Evolutionary conservation across 1,140 invertebrate genomes (phyloP).

Genomic region (Meloidogyne hapla): DNA sequence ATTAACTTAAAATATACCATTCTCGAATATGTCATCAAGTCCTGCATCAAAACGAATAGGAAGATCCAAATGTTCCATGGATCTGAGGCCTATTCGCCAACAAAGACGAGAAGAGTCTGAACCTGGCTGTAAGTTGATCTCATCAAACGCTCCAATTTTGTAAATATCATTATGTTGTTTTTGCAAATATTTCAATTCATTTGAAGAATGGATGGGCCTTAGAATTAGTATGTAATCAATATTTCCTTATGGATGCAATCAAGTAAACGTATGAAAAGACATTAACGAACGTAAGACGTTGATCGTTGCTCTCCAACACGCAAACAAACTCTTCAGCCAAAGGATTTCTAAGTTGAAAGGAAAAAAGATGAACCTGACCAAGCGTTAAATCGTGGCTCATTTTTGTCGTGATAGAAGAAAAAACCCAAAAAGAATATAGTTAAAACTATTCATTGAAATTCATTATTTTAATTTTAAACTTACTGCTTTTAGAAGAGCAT

Average conservation of each 20-base stretch:
- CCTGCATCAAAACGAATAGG: slow-evolving; percentile 6
- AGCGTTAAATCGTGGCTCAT: slow-evolving; percentile 21
- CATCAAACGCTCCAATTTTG: slow-evolving; percentile 27
- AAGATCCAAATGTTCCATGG: background rate
- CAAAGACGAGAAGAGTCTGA: background rate
- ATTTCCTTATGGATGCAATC: background rate
- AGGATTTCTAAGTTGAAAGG: slow-evolving; percentile 41
- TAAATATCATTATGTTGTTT: background rate
- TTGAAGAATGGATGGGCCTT: background rate
- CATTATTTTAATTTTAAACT: background rate
- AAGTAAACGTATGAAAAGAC: too few species aligned
- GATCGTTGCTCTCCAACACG: slow-evolving; percentile 43
- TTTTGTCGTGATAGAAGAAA: slow-evolving; percentile 34
- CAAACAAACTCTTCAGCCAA: slow-evolving; percentile 48
- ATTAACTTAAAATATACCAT: background rate
- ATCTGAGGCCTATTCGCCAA: background rate
- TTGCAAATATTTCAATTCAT: slow-evolving; percentile 16
- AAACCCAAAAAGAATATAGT: slow-evolving; percentile 14
- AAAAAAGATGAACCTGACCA: slow-evolving; percentile 45
- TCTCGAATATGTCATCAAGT: background rate
- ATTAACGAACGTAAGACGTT: slow-evolving; percentile 21
- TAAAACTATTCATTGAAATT: too few species aligned
- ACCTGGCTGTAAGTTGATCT: background rate
- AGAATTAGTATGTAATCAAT: background rate
- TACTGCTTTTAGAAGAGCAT: slow-evolving; percentile 42